A percentile compares a stretch with the other conserved stretches of the same genome.
These are phyloP conservation scores for Anolis sagrei DNA, from an alignment of 2,113 vertebrate genomes.

Conservation along the genomic window DNA sequence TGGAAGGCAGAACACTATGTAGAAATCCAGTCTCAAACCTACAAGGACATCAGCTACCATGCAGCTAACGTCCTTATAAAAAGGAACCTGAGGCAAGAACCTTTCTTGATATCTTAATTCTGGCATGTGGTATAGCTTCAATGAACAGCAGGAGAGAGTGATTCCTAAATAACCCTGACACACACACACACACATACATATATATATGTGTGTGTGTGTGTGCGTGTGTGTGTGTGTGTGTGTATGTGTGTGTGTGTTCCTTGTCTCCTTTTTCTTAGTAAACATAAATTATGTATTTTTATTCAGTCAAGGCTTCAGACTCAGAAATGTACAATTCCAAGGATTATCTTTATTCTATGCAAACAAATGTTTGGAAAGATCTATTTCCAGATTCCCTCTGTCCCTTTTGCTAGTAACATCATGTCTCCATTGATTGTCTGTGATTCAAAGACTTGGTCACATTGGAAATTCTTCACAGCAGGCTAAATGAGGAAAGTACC, in stretches of 20 bases:
- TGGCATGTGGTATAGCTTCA: too few species aligned
- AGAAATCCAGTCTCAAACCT: too few species aligned
- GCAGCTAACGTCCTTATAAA: too few species aligned
- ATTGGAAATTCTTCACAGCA: conserved; percentile 58
- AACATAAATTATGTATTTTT: background rate
- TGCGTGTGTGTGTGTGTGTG: too few species aligned
- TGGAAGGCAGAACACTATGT: too few species aligned
- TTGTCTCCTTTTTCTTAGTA: too few species aligned
- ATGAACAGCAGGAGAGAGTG: background rate
- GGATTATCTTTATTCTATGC: conserved; percentile 38
- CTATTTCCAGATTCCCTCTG: conserved; percentile 22
- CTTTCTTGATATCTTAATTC: too few species aligned
- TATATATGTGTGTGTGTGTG: too few species aligned
- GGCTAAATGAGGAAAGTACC: conserved; percentile 30
- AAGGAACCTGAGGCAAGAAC: too few species aligned
- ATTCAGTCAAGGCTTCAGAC: background rate
- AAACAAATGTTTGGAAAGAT: conserved; percentile 42
- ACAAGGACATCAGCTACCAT: too few species aligned
- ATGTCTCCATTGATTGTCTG: conserved; percentile 44
- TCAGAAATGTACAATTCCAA: conserved; percentile 18
- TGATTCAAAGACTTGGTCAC: conserved; percentile 50
- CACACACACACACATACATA: background rate
- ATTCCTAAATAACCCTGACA: background rate
- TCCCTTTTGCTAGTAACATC: conserved; percentile 28
- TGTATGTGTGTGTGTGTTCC: too few species aligned